These are phyloP conservation scores for Brachyistius frenatus DNA, from an alignment of 2,113 vertebrate genomes.

Conservation along the genomic window DNA sequence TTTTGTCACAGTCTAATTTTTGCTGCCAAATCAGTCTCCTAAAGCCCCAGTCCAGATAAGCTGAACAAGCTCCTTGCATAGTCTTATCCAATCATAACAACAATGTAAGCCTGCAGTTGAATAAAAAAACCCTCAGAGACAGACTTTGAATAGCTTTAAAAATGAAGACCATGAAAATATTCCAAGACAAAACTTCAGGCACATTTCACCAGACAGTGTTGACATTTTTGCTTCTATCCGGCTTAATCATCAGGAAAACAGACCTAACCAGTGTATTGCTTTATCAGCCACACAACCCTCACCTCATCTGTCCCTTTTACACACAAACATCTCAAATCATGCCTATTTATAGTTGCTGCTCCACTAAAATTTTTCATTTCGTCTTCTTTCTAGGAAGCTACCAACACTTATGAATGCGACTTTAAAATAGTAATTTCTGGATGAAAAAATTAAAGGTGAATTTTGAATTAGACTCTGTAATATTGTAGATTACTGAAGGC, in stretches of 20 bases:
- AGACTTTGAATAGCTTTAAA: background rate
- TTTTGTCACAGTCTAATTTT: too few relatives aligned
- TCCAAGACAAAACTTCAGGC: background rate
- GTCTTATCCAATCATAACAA: too few relatives aligned
- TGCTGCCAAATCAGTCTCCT: too few relatives aligned
- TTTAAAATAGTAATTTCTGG: slow-evolving; percentile 14
- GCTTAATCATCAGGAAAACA: slow-evolving; percentile 12
- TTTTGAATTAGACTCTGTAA: slow-evolving; percentile 3
- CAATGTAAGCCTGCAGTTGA: background rate
- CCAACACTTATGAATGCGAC: background rate
- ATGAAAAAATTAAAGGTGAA: background rate
- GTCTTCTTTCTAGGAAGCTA: background rate
- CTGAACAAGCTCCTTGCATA: too few relatives aligned
- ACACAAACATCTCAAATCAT: background rate
- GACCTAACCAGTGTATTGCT: background rate
- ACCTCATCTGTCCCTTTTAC: background rate
- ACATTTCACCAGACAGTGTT: background rate
- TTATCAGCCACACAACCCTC: background rate
- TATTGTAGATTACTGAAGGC: background rate
- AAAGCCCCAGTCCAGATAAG: too few relatives aligned
- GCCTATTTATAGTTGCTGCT: background rate
- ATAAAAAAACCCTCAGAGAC: background rate
- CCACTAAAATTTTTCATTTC: background rate
- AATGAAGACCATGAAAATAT: slow-evolving; percentile 3
- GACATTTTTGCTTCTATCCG: background rate